These are phyloP conservation scores for Zapus hudsonius DNA, from an alignment of 2,113 vertebrate species.

Conservation along the genomic window DNA sequence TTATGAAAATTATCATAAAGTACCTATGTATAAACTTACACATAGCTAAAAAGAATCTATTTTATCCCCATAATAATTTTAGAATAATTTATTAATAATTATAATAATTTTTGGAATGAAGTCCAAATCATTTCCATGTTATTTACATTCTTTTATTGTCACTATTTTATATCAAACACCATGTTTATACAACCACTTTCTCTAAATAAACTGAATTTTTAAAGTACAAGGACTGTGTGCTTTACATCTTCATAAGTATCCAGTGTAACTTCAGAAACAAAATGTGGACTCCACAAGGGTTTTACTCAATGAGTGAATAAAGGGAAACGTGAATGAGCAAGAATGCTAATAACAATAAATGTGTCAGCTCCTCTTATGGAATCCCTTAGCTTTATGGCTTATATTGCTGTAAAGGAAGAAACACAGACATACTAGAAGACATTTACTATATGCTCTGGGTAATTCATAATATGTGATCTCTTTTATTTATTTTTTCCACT, in stretches of 20 bases:
- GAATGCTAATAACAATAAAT: neutral
- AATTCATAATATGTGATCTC: neutral
- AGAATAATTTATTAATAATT: neutral
- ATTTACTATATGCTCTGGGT: neutral
- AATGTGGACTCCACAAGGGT: neutral
- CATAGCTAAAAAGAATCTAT: neutral
- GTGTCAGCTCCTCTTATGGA: neutral
- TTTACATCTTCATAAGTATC: neutral
- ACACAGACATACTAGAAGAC: neutral
- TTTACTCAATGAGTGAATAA: constrained; percentile 36
- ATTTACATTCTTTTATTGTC: constrained; percentile 8
- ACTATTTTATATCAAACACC: constrained; percentile 3
- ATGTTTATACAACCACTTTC: constrained; percentile 19
- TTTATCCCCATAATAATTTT: neutral
- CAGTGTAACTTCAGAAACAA: neutral
- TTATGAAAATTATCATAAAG: neutral
- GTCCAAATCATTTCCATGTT: neutral
- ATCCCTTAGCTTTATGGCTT: neutral
- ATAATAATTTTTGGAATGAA: constrained; percentile 7
- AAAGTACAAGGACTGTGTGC: neutral
- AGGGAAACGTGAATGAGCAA: neutral
- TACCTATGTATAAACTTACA: neutral
- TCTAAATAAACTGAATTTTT: constrained; percentile 20
- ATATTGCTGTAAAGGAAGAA: neutral
- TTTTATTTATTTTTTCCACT: neutral